Conservation (phyloP, 1,140 invertebrate species). For the Delia radicum region DNA sequence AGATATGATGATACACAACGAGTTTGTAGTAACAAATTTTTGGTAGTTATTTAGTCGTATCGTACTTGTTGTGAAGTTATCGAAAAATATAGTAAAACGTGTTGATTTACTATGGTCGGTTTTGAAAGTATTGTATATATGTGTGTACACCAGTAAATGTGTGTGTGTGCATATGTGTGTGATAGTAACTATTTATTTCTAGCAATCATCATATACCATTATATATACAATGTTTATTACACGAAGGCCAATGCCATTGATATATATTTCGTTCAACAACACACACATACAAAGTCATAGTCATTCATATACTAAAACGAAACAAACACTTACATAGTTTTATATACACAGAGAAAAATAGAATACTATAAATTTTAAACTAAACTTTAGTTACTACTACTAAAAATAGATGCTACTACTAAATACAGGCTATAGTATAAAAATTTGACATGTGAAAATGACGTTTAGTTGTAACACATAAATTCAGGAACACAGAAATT, state of each 20-base stretch:
- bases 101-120: not conserved
- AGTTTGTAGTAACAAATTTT: slow-evolving; percentile 14
- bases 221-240: not conserved
- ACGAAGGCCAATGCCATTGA: slow-evolving; percentile 12
- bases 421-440: too few species aligned
- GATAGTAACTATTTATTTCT: not conserved
- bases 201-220: not conserved
- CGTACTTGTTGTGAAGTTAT: not conserved
- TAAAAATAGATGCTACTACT: too few species aligned
- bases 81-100: not conserved
- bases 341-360: too few species aligned
- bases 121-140: not conserved
- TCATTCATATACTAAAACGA: too few species aligned
- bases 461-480: too few species aligned
- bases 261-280: not conserved
- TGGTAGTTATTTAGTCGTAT: not conserved
- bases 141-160: not conserved
- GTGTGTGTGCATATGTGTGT: not conserved
- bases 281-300: not conserved
- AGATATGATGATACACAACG: not conserved
- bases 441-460: too few species aligned
- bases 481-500: too few species aligned
- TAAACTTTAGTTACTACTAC: too few species aligned
- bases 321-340: too few species aligned
- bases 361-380: too few species aligned